These are phyloP conservation scores for Drosophila subobscura DNA, from an alignment of 1,140 invertebrate genomes.

Conservation along the genomic window DNA sequence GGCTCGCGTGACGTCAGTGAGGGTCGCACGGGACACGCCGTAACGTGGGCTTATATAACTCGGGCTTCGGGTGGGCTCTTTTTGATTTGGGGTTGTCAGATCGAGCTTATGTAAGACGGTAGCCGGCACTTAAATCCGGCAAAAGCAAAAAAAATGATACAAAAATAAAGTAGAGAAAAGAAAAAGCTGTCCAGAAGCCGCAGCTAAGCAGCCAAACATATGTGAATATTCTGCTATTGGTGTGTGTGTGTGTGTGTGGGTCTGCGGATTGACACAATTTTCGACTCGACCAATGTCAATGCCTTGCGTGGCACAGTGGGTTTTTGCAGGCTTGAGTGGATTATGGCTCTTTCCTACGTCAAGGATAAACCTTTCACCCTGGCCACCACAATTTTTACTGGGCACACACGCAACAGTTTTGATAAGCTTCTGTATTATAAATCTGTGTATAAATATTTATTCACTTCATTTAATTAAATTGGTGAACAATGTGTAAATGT, in stretches of 20 bases:
- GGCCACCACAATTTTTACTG: too few species aligned
- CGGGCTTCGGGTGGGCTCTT: background rate
- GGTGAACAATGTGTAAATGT: too few species aligned
- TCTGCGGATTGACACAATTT: constrained; percentile 71
- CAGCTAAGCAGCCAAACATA: constrained; percentile 49
- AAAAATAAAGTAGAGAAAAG: background rate
- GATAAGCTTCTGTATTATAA: too few species aligned
- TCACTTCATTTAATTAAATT: too few species aligned
- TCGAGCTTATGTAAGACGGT: constrained; percentile 36
- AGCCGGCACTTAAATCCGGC: constrained; percentile 12
- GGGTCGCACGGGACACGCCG: too few species aligned
- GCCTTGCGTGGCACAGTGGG: constrained; percentile 59
- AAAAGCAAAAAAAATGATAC: background rate
- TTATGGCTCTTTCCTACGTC: constrained; percentile 2
- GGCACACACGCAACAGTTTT: too few species aligned
- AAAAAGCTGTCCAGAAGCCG: constrained; percentile 22
- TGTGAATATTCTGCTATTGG: constrained; percentile 28
- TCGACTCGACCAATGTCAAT: constrained; percentile 74
- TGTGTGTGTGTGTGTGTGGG: constrained; percentile 12
- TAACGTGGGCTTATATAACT: constrained; percentile 26
- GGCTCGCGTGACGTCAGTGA: constrained; percentile 44
- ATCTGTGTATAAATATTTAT: too few species aligned
- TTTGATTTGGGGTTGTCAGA: constrained; percentile 43
- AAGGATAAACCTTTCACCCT: background rate
- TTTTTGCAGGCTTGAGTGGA: too few species aligned